Evolutionary conservation across 2,797 vertebrate species (phyloP), one percentile per base, ranked within the genome.

Genomic region (Falco naumanni): DNA sequence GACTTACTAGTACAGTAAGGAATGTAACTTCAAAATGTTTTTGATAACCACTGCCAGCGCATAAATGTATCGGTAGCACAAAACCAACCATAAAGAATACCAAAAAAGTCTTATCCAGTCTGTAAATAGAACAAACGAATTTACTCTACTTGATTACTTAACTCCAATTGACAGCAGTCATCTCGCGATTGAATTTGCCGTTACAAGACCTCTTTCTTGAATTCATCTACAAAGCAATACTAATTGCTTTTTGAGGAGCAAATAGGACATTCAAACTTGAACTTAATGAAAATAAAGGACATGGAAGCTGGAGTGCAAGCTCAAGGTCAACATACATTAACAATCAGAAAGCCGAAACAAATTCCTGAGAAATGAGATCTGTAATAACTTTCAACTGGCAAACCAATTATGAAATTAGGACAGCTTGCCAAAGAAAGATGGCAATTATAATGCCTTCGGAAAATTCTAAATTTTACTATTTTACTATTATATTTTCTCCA

Each of bases 221-320:
- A 48, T 68, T 61, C 51, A 53, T 76, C 74, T 45, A 24, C 53
- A 53, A 89, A 72, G n/a, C 39, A 64, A 80, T 45, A 84, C 28
- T 12, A 65, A 41, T 57, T 76, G 47, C 28, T 75, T 65, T 89
- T 91, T 75, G 59, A 70, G 90, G 31, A 92, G 60, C 29, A 88
- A 43, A 68, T 15, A 90, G 37, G 19, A 39, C 60, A 31, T 51
- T 66, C 8, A 39, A 24, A 51, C 25, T 17, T 68, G 29, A 45
- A 43, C 18, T 56, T 41, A 33, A 80, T 79, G 60, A 78, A 48
- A 90, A 28, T 60, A 53, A 74, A 66, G 41, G 34, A 60, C 34
- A 24, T 9, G 54, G 37, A 79, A 89, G 60, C n/a, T 70, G 21
- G 14, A 53, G 51, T 89, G 68, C 59, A 72, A 64, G 29, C 33